These are phyloP conservation scores for Halcyon badia DNA, from an alignment of 2,797 vertebrate genomes.

Conservation along the genomic window DNA sequence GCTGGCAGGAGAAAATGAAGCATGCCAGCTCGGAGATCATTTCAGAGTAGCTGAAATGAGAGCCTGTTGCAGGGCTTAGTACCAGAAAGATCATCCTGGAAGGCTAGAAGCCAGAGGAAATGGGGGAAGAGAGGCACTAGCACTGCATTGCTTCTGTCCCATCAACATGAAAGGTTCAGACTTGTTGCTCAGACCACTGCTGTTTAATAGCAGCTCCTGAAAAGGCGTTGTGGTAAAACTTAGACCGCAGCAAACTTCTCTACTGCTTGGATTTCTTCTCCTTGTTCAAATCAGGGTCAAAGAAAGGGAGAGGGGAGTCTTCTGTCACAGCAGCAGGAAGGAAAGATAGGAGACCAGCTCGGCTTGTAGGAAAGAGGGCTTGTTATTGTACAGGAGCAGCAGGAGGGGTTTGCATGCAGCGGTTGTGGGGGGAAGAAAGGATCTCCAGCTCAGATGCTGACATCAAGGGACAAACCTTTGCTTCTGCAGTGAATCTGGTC, in stretches of 20 bases:
- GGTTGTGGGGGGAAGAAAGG: background rate
- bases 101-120: background rate
- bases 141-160: background rate
- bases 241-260: background rate
- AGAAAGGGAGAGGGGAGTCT: background rate
- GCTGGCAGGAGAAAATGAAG: background rate
- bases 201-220: background rate
- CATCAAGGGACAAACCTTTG: background rate
- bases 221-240: background rate
- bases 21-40: background rate
- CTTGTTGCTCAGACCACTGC: background rate
- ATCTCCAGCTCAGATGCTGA: background rate
- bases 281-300: background rate
- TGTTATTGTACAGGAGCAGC: background rate
- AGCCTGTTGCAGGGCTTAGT: background rate
- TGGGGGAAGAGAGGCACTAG: background rate
- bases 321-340: background rate
- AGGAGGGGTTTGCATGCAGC: background rate
- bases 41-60: background rate
- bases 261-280: background rate
- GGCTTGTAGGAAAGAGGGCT: background rate
- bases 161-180: accelerated
- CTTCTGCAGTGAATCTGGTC: background rate
- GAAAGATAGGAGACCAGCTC: background rate
- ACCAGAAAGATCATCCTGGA: background rate